Evolutionary conservation across 2,113 vertebrate species (phyloP).

Genomic region (Hepsetus odoe): DNA sequence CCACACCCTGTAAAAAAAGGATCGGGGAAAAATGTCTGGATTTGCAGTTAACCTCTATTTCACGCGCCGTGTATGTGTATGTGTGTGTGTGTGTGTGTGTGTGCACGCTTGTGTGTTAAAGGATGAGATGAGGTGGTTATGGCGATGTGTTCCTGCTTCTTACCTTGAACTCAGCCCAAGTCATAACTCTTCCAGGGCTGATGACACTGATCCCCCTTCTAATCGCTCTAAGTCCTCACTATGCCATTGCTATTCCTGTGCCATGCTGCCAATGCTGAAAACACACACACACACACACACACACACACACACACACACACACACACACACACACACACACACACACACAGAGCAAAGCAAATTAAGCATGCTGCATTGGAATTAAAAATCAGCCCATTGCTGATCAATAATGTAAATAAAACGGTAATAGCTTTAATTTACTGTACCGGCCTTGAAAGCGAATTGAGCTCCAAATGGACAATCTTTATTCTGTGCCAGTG

Average conservation of each 20-base stretch:
- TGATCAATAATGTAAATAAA: slow-evolving; percentile 29
- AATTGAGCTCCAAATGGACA: slow-evolving; percentile 22
- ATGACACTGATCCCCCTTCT: slow-evolving; percentile 24
- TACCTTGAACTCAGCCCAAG: slow-evolving; percentile 28
- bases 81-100: slow-evolving; percentile 12
- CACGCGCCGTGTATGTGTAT: background rate
- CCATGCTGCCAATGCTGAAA: slow-evolving; percentile 11
- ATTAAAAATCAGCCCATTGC: slow-evolving; percentile 7
- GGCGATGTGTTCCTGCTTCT: slow-evolving; percentile 30
- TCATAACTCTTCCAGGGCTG: slow-evolving; percentile 20
- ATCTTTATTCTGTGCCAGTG: slow-evolving; percentile 22
- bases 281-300: slow-evolving; percentile 11
- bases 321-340: too few species aligned
- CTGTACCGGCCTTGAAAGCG: slow-evolving; percentile 10
- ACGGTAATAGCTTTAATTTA: slow-evolving; percentile 26
- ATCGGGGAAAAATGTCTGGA: slow-evolving; percentile 47
- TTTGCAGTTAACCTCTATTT: slow-evolving; percentile 29
- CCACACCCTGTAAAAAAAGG: slow-evolving; percentile 56
- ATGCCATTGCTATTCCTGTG: slow-evolving; percentile 16
- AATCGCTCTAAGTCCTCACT: slow-evolving; percentile 21
- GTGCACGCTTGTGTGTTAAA: slow-evolving; percentile 25
- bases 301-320: background rate
- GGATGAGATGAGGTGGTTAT: slow-evolving; percentile 36
- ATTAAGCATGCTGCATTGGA: slow-evolving; percentile 10
- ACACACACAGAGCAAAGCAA: background rate